phyloP scores from a whole-genome alignment of 1,140 invertebrate species.

The Steinernema khuongi region DNA sequence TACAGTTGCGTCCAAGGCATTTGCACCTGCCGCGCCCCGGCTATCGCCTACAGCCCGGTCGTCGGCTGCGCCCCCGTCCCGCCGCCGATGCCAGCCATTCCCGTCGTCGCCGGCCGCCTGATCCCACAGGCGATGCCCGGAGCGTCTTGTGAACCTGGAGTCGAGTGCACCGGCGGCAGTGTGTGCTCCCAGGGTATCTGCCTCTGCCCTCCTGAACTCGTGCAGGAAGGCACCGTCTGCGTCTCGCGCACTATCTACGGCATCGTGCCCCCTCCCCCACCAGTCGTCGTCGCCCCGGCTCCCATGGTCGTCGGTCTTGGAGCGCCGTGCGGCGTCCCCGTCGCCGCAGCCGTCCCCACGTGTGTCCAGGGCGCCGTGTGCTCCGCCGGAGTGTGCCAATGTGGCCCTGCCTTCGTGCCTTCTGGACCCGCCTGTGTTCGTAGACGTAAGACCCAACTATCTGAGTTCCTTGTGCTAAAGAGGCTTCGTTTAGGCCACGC shows the following conservation, averaged over 20 bases:
- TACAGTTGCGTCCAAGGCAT: constrained; percentile 37
- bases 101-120: constrained; percentile 47
- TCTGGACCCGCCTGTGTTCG: constrained; percentile 34
- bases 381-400: constrained; percentile 38
- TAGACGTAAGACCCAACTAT: constrained; percentile 24
- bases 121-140: constrained; percentile 53
- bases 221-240: constrained; percentile 51
- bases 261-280: constrained; percentile 33
- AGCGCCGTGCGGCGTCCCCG: constrained; percentile 32
- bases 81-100: constrained; percentile 36
- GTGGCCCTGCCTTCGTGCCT: constrained; percentile 35
- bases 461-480: neutral
- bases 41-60: constrained; percentile 39
- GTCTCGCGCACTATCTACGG: constrained; percentile 49
- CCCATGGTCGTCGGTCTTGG: constrained; percentile 39
- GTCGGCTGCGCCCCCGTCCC: constrained; percentile 38
- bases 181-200: constrained; percentile 51
- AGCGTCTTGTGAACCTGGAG: constrained; percentile 53
- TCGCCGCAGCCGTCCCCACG: constrained; percentile 25
- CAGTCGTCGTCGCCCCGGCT: constrained; percentile 22
- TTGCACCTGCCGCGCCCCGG: constrained; percentile 36
- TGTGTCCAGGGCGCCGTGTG: constrained; percentile 42
- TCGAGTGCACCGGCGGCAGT: constrained; percentile 52
- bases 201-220: constrained; percentile 49
- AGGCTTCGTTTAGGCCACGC: neutral